Evolutionary conservation across 2,113 vertebrate genomes (phyloP), one percentile per base, ranked within the genome.

Genomic region (Nibea coibor): DNA sequence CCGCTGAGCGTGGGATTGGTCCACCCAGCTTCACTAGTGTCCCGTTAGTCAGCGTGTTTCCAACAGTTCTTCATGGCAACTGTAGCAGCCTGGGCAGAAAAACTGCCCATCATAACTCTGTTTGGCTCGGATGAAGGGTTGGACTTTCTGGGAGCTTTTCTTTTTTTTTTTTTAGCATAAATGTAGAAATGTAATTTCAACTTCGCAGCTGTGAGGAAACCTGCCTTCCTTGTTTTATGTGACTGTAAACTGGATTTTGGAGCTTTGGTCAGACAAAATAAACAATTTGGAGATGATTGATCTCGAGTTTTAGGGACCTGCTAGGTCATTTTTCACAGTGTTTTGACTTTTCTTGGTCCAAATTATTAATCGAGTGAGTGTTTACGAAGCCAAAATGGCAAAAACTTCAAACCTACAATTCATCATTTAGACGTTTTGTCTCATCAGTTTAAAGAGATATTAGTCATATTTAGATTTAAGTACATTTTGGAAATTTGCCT

Each of bases 331-430:
- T 66, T 12, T 62, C 5, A 56, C 39, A 35, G 9, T 51, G 12
- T 70, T 63, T 66, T 45, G 42, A 58, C 26, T 31, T 83, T 72
- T 76, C 45, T 50, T 11, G 4, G 10, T 31, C 6, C 26, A 50
- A 28, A 12, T 51, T 51, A 51, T 14, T 4, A 35, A 61, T 48
- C 0, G 0, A 53, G 24, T 20, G 3, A 20, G 20, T 16, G 6
- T 39, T 42, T 42, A 39, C 22, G 17, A 7, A 14, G 11, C 8
- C 28, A 42, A 57, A 45, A 26, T 42, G 48, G 35, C 35, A 39
- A 39, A 39, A 39, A 35, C 15, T 42, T 6, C 24, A 48, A 57
- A 43, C 15, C 12, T 16, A 42, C 8, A 53, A 63, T 26, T 2
- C 11, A 26, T 43, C 0, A 26, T 20, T 53, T 26, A 3, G 2